Evolutionary conservation across 2,797 vertebrate species (phyloP).

Genomic region (Staurois parvus): DNA sequence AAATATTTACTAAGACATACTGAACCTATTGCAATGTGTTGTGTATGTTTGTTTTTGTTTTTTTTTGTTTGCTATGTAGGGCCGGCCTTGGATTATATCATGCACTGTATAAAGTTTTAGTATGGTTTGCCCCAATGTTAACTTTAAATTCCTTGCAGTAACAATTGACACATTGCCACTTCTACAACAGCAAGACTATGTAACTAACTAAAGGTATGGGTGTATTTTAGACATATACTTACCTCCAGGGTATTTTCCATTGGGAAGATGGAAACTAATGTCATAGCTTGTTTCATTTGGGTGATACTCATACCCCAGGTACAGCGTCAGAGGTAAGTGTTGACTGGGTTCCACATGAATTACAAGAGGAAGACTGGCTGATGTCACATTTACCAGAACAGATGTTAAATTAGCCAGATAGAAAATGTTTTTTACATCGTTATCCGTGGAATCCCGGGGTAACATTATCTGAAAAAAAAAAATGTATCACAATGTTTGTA

Average conservation of each 20-base stretch:
- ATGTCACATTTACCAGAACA: slow-evolving; percentile 84
- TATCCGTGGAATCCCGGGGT: slow-evolving; percentile 74
- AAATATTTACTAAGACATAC: not conserved
- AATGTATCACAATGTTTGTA: no score
- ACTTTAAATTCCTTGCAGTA: no score
- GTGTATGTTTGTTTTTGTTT: not conserved
- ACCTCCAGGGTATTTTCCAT: slow-evolving; percentile 77
- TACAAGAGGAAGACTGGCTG: slow-evolving; percentile 81
- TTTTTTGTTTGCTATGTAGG: not conserved
- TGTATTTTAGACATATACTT: slow-evolving; percentile 44
- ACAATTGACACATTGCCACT: no score
- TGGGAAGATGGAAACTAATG: slow-evolving; percentile 77
- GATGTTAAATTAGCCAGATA: slow-evolving; percentile 82
- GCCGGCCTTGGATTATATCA: no score
- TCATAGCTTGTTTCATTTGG: slow-evolving; percentile 83
- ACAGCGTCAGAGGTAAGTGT: slow-evolving; percentile 79
- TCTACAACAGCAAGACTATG: no score
- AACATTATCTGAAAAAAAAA: slow-evolving; percentile 81
- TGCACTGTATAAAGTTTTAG: no score
- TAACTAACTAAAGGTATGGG: not conserved
- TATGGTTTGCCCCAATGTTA: no score
- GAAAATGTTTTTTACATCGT: slow-evolving; percentile 79
- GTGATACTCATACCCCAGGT: slow-evolving; percentile 82
- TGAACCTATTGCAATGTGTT: not conserved
- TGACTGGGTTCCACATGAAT: slow-evolving; percentile 85